These are phyloP conservation scores for Melinopterus prodromus DNA, from an alignment of 2,888 invertebrate genomes.

Conservation along the genomic window DNA sequence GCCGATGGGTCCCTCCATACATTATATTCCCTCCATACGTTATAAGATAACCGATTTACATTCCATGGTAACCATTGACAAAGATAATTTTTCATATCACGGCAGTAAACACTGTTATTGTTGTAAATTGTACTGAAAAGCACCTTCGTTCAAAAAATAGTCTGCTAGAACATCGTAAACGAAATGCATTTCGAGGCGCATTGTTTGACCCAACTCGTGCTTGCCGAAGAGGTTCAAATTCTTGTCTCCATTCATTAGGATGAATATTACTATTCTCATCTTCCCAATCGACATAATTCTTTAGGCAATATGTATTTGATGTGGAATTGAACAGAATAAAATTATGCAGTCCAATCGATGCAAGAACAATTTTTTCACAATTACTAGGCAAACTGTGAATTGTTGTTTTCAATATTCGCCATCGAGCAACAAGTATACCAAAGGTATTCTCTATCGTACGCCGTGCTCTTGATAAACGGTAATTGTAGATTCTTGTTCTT, in stretches of 20 bases:
- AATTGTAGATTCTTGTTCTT: constrained; percentile 22
- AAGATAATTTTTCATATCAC: too few relatives aligned
- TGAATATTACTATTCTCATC: constrained; percentile 21
- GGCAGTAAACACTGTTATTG: too few relatives aligned
- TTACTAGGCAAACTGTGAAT: constrained; percentile 17
- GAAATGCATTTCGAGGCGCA: constrained; percentile 20
- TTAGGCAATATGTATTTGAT: constrained; percentile 17
- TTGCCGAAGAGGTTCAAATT: constrained; percentile 11
- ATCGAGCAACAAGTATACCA: constrained; percentile 26
- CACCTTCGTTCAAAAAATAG: constrained; percentile 16
- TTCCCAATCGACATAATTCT: constrained; percentile 27
- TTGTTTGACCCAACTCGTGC: constrained; percentile 24
- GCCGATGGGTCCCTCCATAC: too few relatives aligned
- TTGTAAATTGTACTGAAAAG: too few relatives aligned
- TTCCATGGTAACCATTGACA: too few relatives aligned
- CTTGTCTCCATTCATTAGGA: constrained; percentile 21
- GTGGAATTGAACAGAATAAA: constrained; percentile 18
- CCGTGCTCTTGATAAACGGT: constrained; percentile 24
- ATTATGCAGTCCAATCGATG: constrained; percentile 23
- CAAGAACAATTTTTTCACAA: constrained; percentile 24
- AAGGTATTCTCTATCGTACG: constrained; percentile 26
- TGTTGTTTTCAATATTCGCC: constrained; percentile 19
- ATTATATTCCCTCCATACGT: too few relatives aligned
- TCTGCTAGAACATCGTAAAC: constrained; percentile 17
- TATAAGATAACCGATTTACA: too few relatives aligned